These are phyloP conservation scores for Meloidogyne exigua DNA, from an alignment of 1,140 invertebrate genomes.

Conservation along the genomic window DNA sequence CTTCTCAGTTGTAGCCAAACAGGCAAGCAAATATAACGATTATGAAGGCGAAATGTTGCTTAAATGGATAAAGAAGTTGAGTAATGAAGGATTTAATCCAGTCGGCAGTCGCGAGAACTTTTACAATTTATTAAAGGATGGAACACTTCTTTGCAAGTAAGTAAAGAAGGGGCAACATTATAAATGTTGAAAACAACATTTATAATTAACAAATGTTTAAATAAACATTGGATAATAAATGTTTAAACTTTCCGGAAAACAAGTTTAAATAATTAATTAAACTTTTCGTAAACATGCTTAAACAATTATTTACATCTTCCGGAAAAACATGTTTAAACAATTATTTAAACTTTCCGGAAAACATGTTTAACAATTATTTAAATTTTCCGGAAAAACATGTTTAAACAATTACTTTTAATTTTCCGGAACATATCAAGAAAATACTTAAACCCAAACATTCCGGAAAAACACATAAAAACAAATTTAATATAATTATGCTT, in stretches of 20 bases:
- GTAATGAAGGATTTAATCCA: slow-evolving; percentile 46
- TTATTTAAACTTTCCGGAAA: too few species aligned
- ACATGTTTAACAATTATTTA: too few species aligned
- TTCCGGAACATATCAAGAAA: neutral
- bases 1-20: slow-evolving; percentile 60
- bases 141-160: slow-evolving; percentile 64
- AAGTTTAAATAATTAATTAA: neutral
- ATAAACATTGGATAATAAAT: too few species aligned
- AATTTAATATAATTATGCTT: neutral
- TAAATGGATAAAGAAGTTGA: slow-evolving; percentile 50
- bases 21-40: slow-evolving; percentile 47
- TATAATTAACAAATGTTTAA: neutral
- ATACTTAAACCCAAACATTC: neutral
- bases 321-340: neutral
- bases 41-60: slow-evolving; percentile 42
- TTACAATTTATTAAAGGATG: slow-evolving; percentile 62
- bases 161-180: slow-evolving; percentile 23
- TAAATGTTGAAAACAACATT: neutral
- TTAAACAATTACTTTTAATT: neutral
- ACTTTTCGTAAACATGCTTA: too few species aligned
- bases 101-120: slow-evolving; percentile 48
- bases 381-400: neutral
- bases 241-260: too few species aligned
- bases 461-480: too few species aligned
- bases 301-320: neutral